A percentile compares a stretch with the other conserved stretches of the same genome.
These are phyloP conservation scores for Eupithecia exiguata DNA, from an alignment of 2,888 invertebrate genomes.

Conservation along the genomic window DNA sequence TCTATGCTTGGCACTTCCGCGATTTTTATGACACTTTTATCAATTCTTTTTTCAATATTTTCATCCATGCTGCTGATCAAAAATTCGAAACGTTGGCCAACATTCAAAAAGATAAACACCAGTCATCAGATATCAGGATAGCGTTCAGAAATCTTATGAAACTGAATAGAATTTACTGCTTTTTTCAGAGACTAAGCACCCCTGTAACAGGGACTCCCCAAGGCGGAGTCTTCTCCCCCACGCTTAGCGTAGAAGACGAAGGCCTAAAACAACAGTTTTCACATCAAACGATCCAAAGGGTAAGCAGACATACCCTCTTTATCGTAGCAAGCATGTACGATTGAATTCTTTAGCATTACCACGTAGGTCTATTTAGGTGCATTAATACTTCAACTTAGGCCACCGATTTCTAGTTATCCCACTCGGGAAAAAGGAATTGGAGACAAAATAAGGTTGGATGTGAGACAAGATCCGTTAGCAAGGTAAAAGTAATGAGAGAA, in stretches of 20 bases:
- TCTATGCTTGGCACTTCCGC: not conserved
- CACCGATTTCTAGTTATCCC: conserved; percentile 80
- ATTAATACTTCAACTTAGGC: conserved; percentile 72
- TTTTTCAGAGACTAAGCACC: conserved; percentile 73
- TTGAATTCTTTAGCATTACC: conserved; percentile 49
- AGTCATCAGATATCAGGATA: not conserved
- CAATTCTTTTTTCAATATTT: not conserved
- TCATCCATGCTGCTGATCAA: not conserved
- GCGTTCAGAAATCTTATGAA: conserved; percentile 6
- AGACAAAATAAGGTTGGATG: conserved; percentile 82
- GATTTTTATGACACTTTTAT: not conserved
- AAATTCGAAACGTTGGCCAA: not conserved
- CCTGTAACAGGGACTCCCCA: conserved; percentile 77
- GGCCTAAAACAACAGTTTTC: conserved; percentile 79
- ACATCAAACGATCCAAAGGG: conserved; percentile 80
- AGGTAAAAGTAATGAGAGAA: conserved; percentile 73
- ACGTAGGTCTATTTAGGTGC: conserved; percentile 61
- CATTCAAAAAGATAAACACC: not conserved
- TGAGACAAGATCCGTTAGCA: conserved; percentile 78
- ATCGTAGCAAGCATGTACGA: conserved; percentile 58
- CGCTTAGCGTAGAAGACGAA: conserved; percentile 76
- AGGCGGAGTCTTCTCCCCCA: conserved; percentile 75
- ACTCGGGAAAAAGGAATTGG: conserved; percentile 80
- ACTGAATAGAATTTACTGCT: conserved; percentile 42
- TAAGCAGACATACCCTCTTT: conserved; percentile 63